These are phyloP conservation scores for Drymodes brunneopygia DNA, from an alignment of 2,113 vertebrate genomes.

Conservation along the genomic window DNA sequence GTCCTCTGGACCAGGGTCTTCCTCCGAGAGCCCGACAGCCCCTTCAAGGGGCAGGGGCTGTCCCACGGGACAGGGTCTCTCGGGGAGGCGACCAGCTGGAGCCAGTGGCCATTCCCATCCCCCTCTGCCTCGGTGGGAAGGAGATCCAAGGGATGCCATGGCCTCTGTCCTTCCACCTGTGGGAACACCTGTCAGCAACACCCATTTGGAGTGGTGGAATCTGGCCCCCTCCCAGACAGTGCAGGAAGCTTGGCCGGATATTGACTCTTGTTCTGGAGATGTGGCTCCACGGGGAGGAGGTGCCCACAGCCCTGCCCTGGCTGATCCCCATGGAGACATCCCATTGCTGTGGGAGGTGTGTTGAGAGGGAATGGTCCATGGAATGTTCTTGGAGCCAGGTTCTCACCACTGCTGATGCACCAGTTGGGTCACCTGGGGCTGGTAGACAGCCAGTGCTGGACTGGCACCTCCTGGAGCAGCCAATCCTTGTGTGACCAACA, in stretches of 20 bases:
- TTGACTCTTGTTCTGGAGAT: neutral
- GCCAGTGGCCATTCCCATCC: neutral
- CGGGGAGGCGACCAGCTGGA: neutral
- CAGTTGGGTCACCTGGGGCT: neutral
- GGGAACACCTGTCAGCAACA: neutral
- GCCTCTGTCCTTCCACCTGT: neutral
- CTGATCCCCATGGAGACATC: neutral
- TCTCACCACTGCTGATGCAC: neutral
- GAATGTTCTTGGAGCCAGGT: rapidly evolving
- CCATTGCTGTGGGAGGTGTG: rapidly evolving
- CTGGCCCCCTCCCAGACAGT: rapidly evolving
- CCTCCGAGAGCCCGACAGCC: neutral
- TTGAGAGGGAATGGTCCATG: neutral
- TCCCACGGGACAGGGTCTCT: neutral
- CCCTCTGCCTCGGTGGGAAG: neutral
- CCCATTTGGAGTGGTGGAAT: neutral
- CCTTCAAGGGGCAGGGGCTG: neutral
- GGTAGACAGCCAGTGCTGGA: neutral
- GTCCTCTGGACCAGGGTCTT: neutral
- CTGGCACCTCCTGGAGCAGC: neutral
- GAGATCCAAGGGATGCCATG: neutral
- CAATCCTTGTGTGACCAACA: neutral
- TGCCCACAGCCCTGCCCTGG: neutral
- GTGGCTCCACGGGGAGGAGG: neutral
- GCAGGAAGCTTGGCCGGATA: neutral